phyloP scores from a whole-genome alignment of 92 coral and sea anemone genomes.

The Bergia puertoricense region DNA sequence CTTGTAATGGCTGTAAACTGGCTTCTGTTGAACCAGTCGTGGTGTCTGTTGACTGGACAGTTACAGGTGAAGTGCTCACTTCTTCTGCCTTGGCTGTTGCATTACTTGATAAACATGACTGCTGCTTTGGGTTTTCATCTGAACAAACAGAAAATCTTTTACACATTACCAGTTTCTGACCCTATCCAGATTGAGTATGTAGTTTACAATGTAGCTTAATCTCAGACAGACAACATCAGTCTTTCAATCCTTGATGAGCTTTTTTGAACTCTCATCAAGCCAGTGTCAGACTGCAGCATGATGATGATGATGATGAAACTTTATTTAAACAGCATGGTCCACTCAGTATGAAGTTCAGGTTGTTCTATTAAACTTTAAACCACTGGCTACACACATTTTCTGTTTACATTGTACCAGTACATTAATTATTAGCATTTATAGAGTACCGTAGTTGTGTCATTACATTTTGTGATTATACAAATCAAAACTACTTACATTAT shows the following conservation, averaged over 20 bases:
- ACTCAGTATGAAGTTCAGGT: conserved; percentile 15
- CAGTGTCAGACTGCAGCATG: conserved; percentile 5
- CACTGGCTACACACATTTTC: conserved; percentile 25
- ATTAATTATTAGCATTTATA: neutral
- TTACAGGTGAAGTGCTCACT: conserved; percentile 30
- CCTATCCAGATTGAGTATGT: too few species aligned
- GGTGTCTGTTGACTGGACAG: conserved; percentile 8
- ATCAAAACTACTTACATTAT: conserved; percentile 24
- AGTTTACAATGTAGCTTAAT: too few species aligned
- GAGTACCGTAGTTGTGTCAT: too few species aligned
- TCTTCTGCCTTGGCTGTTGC: conserved; percentile 45
- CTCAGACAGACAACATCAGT: too few species aligned
- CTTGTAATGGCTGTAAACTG: conserved; percentile 74
- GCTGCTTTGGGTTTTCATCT: conserved; percentile 40
- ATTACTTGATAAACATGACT: neutral
- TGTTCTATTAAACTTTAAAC: neutral
- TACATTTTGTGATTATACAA: neutral
- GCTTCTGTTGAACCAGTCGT: conserved; percentile 49
- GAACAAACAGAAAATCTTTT: neutral
- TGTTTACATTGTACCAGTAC: neutral
- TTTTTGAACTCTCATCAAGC: neutral
- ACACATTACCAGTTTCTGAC: neutral
- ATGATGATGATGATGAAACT: neutral
- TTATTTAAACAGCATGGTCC: too few species aligned
- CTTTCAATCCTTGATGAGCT: too few species aligned